Evolutionary conservation across 2,113 vertebrate species (phyloP).

Genomic region (Ochotona curzoniae): DNA sequence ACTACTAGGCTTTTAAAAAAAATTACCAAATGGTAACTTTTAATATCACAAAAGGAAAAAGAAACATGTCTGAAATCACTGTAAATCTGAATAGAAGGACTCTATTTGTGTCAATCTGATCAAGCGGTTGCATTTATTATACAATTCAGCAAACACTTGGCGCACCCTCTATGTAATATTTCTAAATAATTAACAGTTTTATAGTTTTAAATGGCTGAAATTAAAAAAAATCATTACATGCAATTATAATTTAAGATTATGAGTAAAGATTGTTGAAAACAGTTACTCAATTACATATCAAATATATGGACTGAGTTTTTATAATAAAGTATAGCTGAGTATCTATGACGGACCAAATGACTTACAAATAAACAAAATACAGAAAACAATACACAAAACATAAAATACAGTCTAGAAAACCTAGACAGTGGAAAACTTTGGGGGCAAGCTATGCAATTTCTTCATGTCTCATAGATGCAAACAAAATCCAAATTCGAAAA

Average conservation of each 20-base stretch:
- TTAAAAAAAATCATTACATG: background rate
- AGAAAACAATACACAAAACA: background rate
- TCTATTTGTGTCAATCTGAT: too few species aligned
- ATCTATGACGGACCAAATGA: background rate
- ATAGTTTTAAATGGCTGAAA: background rate
- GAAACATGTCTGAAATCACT: too few species aligned
- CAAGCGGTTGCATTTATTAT: background rate
- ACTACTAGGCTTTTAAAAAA: too few species aligned
- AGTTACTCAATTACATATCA: background rate
- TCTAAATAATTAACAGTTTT: background rate
- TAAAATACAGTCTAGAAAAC: background rate
- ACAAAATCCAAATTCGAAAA: too few species aligned
- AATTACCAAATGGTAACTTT: too few species aligned
- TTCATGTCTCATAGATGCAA: background rate
- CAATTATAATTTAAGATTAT: background rate
- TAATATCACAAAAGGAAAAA: too few species aligned
- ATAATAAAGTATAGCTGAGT: background rate
- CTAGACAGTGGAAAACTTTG: background rate
- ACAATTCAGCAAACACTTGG: background rate
- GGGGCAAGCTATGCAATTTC: background rate
- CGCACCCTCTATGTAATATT: rapidly evolving
- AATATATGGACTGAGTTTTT: background rate
- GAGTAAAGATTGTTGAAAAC: background rate
- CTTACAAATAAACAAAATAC: background rate
- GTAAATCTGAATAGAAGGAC: too few species aligned